phyloP scores from a whole-genome alignment of 2,888 invertebrate genomes.

The Falcaria lacertinaria region DNA sequence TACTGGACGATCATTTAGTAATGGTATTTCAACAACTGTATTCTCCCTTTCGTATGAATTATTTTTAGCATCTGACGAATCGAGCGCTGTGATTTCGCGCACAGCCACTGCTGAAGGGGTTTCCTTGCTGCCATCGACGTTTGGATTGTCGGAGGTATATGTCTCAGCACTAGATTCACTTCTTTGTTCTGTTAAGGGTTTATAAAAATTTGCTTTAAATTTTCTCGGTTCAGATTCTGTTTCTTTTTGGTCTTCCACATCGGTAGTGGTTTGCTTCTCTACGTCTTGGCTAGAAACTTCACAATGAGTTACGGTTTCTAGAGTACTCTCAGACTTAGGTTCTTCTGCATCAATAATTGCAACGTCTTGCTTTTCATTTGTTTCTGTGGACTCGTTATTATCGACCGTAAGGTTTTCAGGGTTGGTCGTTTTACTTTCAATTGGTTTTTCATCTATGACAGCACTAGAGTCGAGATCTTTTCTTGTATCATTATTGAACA shows the following conservation, averaged over 20 bases:
- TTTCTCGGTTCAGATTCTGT: slow-evolving; percentile 6
- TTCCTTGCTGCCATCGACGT: slow-evolving; percentile 1
- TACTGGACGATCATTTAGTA: slow-evolving; percentile 43
- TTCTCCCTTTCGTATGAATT: slow-evolving; percentile 13
- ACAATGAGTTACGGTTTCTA: not conserved
- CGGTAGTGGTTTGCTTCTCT: not conserved
- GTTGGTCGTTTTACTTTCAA: not conserved
- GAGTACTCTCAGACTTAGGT: slow-evolving; percentile 1
- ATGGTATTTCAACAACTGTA: slow-evolving; percentile 47
- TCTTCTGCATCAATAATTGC: slow-evolving; percentile 4
- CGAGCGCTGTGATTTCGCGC: not conserved
- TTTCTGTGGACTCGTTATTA: slow-evolving; percentile 9
- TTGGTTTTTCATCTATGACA: not conserved
- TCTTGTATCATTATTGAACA: slow-evolving; percentile 25
- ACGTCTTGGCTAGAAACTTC: not conserved
- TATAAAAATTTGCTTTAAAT: slow-evolving; percentile 55
- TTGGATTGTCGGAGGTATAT: slow-evolving; percentile 5
- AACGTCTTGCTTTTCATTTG: not conserved
- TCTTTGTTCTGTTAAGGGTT: slow-evolving; percentile 22
- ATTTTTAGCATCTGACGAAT: slow-evolving; percentile 2
- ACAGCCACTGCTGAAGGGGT: not conserved
- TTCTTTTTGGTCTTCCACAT: not conserved
- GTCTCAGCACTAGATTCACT: slow-evolving; percentile 6
- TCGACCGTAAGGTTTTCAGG: not conserved
- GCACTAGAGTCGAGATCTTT: slow-evolving; percentile 3